A percentile compares a stretch with the other conserved stretches of the same genome.
These are phyloP conservation scores for Lagorchestes hirsutus DNA, from an alignment of 2,797 vertebrate genomes.

Conservation along the genomic window DNA sequence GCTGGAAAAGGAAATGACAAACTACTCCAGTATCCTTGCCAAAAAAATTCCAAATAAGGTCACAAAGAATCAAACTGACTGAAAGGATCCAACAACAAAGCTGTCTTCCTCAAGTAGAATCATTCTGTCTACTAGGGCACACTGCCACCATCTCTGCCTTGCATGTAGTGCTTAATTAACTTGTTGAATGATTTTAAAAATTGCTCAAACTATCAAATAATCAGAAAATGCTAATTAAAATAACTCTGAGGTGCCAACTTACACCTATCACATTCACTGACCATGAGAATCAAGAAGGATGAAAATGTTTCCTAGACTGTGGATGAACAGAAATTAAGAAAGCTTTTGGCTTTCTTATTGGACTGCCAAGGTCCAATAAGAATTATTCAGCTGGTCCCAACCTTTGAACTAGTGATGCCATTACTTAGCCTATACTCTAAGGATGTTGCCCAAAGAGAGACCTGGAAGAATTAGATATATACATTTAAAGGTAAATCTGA, in stretches of 20 bases:
- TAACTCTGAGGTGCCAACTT: neutral
- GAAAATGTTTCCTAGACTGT: neutral
- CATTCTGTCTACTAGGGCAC: neutral
- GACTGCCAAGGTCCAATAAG: neutral
- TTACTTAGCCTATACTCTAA: neutral
- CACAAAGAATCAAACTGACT: neutral
- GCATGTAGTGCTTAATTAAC: neutral
- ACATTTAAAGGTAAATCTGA: slow-evolving; percentile 2
- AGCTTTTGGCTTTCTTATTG: neutral
- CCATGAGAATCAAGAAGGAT: neutral
- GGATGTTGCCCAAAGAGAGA: neutral
- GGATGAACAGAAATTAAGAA: neutral
- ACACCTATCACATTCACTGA: neutral
- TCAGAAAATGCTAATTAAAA: neutral
- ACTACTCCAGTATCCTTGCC: neutral
- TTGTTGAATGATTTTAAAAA: neutral
- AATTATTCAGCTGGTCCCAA: neutral
- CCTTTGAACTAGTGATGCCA: neutral
- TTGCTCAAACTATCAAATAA: neutral
- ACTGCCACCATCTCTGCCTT: neutral
- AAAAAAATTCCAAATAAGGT: neutral
- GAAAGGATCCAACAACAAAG: neutral
- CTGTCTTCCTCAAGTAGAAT: neutral
- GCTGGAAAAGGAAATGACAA: neutral
- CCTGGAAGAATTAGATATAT: neutral